A percentile compares a stretch with the other conserved stretches of the same genome.
These are phyloP conservation scores for Oceanites oceanicus DNA, from an alignment of 2,113 vertebrate species.

Conservation along the genomic window DNA sequence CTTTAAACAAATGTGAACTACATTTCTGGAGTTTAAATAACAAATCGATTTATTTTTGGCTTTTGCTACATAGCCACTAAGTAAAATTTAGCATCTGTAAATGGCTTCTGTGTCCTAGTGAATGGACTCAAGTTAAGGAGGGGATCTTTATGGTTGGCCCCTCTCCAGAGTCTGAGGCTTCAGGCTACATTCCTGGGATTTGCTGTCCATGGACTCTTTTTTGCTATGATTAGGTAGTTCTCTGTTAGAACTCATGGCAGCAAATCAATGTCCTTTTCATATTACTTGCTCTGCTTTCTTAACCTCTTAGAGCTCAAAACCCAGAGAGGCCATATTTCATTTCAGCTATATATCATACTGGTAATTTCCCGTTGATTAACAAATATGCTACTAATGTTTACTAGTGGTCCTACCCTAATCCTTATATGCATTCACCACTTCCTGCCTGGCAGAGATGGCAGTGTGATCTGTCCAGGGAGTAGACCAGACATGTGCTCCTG, in stretches of 20 bases:
- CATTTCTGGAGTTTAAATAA: slow-evolving; percentile 22
- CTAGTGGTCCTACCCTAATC: slow-evolving; percentile 39
- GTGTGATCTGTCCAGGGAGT: neutral
- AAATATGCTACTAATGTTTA: slow-evolving; percentile 42
- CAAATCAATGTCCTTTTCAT: slow-evolving; percentile 55
- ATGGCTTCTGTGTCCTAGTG: slow-evolving; percentile 42
- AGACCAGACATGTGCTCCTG: neutral
- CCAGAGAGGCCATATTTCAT: slow-evolving; percentile 25
- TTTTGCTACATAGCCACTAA: neutral
- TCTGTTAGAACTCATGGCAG: slow-evolving; percentile 29
- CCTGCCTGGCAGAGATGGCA: slow-evolving; percentile 18
- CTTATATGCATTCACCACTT: slow-evolving; percentile 24
- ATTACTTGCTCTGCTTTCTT: slow-evolving; percentile 49
- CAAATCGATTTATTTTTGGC: slow-evolving; percentile 48
- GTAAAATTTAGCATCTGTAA: slow-evolving; percentile 56
- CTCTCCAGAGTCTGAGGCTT: slow-evolving; percentile 49
- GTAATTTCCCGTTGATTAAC: slow-evolving; percentile 51
- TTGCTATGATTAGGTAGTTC: slow-evolving; percentile 25
- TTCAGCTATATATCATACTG: slow-evolving; percentile 27
- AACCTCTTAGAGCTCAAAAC: slow-evolving; percentile 44
- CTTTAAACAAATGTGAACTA: slow-evolving; percentile 22
- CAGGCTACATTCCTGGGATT: slow-evolving; percentile 43
- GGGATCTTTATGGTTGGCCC: slow-evolving; percentile 11
- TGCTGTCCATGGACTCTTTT: slow-evolving; percentile 33
- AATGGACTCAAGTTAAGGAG: slow-evolving; percentile 12